A percentile compares a stretch with the other conserved stretches of the same genome.
These are phyloP conservation scores for Tamias sibiricus DNA, from an alignment of 2,113 vertebrate genomes.

Conservation along the genomic window DNA sequence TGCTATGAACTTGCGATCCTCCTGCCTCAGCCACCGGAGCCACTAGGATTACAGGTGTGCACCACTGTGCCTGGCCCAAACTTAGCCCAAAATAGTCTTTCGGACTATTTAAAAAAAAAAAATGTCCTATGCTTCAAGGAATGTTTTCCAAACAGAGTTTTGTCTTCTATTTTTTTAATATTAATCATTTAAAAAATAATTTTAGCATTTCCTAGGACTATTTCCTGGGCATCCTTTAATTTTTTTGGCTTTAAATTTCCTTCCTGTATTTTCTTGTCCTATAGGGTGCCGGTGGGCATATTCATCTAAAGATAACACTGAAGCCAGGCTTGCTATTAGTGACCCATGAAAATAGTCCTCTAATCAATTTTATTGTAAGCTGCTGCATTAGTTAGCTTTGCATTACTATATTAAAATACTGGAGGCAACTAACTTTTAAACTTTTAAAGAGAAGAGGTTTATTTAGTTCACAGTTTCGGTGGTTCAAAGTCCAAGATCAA, in stretches of 20 bases:
- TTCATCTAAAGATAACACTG: not conserved
- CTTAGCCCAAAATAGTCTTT: no score
- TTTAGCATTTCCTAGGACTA: not conserved
- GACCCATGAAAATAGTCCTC: not conserved
- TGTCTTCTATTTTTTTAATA: not conserved
- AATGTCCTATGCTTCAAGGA: not conserved
- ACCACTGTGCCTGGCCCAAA: no score
- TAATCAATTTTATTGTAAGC: not conserved
- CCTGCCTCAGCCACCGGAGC: no score
- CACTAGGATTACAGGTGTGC: no score
- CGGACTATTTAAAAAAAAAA: no score
- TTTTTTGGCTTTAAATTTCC: not conserved
- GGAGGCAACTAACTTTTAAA: not conserved
- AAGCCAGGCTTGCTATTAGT: not conserved
- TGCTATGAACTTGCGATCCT: no score
- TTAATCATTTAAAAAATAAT: not conserved
- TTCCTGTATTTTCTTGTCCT: not conserved
- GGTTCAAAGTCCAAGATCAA: no score
- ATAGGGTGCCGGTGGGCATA: not conserved
- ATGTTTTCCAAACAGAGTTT: not conserved
- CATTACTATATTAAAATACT: not conserved
- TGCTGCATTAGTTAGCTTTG: not conserved
- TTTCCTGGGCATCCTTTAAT: not conserved
- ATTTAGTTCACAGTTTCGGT: not conserved
- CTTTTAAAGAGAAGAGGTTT: not conserved